Conservation (phyloP, 2,888 invertebrate species). For the Phytoseiulus persimilis region DNA sequence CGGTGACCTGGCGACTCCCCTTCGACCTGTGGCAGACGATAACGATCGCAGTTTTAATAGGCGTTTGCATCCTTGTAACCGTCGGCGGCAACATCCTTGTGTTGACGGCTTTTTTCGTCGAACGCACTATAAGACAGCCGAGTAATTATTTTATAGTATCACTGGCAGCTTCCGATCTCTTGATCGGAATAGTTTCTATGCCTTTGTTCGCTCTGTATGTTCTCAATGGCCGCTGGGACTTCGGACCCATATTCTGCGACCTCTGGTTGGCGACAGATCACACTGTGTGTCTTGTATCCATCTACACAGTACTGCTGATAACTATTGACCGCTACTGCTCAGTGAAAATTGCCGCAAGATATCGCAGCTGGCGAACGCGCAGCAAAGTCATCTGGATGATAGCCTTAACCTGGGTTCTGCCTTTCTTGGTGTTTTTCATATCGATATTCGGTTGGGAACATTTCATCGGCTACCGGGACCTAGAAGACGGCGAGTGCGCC, state of each 20-base stretch:
- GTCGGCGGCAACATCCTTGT: conserved; percentile 92
- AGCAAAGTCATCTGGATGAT: conserved; percentile 89
- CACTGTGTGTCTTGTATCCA: conserved; percentile 95
- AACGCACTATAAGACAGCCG: conserved; percentile 79
- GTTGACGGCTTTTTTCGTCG: conserved; percentile 84
- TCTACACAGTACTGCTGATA: conserved; percentile 95
- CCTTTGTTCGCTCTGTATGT: conserved; percentile 98
- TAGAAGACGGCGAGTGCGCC: conserved; percentile 77
- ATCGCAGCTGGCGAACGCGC: conserved; percentile 92
- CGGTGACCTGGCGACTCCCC: conserved; percentile 56
- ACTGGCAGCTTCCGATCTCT: conserved; percentile 87
- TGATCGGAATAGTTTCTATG: conserved; percentile 96
- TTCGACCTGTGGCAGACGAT: conserved; percentile 83
- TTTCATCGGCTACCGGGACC: conserved; percentile 82
- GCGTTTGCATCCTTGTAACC: conserved; percentile 79
- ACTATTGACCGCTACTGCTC: conserved; percentile 98
- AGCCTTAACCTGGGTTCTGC: conserved; percentile 90
- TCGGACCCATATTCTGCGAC: conserved; percentile 90
- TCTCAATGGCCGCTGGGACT: conserved; percentile 89
- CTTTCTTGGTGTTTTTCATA: conserved; percentile 87
- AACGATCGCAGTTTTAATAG: conserved; percentile 74
- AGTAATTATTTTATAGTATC: conserved; percentile 99
- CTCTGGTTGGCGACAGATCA: conserved; percentile 98
- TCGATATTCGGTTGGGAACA: conserved; percentile 99
- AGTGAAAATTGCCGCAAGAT: conserved; percentile 93